These are phyloP conservation scores for Eupristina koningsbergeri DNA, from an alignment of 1,140 invertebrate species.

Conservation along the genomic window DNA sequence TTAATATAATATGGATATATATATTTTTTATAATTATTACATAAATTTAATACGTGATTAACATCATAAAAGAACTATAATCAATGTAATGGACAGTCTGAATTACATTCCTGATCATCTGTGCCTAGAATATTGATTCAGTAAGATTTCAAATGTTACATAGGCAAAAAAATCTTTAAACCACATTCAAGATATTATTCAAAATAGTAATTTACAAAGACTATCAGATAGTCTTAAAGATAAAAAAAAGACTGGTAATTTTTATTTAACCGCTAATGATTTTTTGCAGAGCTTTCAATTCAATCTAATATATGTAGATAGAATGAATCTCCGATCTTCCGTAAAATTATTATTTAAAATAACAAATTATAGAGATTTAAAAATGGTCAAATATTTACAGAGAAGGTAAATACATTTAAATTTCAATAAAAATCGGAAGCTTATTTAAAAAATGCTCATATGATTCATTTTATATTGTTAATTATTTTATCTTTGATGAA, in stretches of 20 bases:
- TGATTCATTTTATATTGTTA: slow-evolving; percentile 32
- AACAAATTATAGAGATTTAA: slow-evolving; percentile 14
- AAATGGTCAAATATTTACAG: neutral
- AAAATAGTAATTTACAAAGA: slow-evolving; percentile 27
- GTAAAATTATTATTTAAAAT: slow-evolving; percentile 25
- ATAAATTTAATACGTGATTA: neutral
- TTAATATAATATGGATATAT: neutral
- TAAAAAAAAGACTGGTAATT: slow-evolving; percentile 41
- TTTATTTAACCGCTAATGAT: slow-evolving; percentile 10
- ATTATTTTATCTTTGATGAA: slow-evolving; percentile 7
- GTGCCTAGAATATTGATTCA: slow-evolving; percentile 39
- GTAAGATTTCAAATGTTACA: slow-evolving; percentile 11
- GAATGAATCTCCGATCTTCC: slow-evolving; percentile 43
- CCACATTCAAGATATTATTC: too few relatives aligned
- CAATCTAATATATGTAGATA: slow-evolving; percentile 27
- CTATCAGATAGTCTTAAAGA: slow-evolving; percentile 19
- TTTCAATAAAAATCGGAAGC: neutral
- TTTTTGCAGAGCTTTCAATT: slow-evolving; percentile 4
- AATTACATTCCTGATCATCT: slow-evolving; percentile 45
- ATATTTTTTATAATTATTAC: slow-evolving; percentile 8
- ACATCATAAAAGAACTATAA: neutral
- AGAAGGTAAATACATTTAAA: slow-evolving; percentile 32
- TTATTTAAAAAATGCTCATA: neutral
- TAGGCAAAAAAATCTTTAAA: slow-evolving; percentile 34
- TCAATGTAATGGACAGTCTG: neutral